Percentiles rank a stretch among this genome's conserved stretches.
Conservation (phyloP, 2,888 invertebrate species). For the Pherbina coryleti region DNA sequence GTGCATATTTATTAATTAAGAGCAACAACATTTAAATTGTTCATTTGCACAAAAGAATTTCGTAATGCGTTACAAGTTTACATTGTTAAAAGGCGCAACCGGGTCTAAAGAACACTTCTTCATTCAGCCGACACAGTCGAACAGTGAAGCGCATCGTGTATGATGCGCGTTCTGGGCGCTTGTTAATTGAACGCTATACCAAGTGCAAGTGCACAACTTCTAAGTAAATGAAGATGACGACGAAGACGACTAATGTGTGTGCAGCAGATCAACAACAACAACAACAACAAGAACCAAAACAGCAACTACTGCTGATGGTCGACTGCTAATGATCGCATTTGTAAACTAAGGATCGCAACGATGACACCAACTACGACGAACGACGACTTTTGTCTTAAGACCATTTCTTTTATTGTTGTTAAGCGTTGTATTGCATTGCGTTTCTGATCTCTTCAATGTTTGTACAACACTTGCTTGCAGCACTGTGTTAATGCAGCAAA, state of each 20-base stretch:
- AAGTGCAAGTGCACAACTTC: constrained; percentile 9
- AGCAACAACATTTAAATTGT: constrained; percentile 7
- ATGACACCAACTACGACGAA: neutral
- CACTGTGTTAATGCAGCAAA: constrained; percentile 14
- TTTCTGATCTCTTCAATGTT: constrained; percentile 14
- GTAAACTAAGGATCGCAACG: neutral
- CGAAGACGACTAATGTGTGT: constrained; percentile 3
- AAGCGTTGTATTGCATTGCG: neutral
- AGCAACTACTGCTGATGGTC: constrained; percentile 38
- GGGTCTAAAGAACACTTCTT: neutral
- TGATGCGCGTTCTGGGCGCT: neutral
- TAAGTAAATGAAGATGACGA: constrained; percentile 12
- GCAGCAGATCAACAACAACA: neutral
- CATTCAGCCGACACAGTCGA: neutral
- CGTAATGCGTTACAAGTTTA: constrained; percentile 40
- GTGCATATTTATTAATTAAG: neutral
- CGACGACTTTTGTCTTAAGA: constrained; percentile 7
- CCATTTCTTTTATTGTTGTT: neutral
- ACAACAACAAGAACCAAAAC: neutral
- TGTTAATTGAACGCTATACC: constrained; percentile 28
- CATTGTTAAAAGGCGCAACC: constrained; percentile 52
- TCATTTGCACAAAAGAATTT: constrained; percentile 14
- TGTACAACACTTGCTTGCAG: constrained; percentile 33
- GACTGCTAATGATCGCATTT: constrained; percentile 57
- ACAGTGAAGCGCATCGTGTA: constrained; percentile 4